Evolutionary conservation across 2,888 invertebrate genomes (phyloP), one percentile per base, ranked within the genome.

Genomic region (Drosophila mettleri): DNA sequence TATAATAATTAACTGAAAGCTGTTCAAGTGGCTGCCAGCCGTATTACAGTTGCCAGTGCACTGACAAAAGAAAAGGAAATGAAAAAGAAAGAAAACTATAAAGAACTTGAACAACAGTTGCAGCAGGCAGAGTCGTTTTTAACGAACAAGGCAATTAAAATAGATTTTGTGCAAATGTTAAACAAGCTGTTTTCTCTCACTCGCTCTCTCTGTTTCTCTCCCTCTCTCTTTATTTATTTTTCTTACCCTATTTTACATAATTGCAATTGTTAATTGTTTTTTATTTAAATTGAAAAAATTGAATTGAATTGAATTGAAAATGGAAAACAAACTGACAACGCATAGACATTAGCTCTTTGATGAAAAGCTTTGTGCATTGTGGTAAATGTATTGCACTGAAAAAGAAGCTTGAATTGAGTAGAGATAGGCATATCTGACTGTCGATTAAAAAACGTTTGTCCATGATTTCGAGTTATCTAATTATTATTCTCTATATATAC

Each of bases 1-100:
- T 61, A 60, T 49, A 66, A 62, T 74, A 83, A 86, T 86, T 86
- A 80, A 80, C 80, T 72, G 18, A 20, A 39, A 52, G 78, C 57
- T 54, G 54, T 48, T 59, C 48, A 45, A 53, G 53, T 48, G 39
- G n/a, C 51, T 41, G 62, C 31, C 29, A 65, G 29, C 27, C 36
- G 45, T 43, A 53, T 51, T 12, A 53, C 36, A 54, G 24, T 27
- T 33, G 65, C 46, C 29, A 48, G 14, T 29, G 33, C 16, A 46
- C 27, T 39, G 22, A 34, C 18, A 31, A n/a, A n/a, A n/a, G n/a
- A n/a, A n/a, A n/a, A n/a, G n/a, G n/a, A n/a, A n/a, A n/a, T n/a
- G n/a, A n/a, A n/a, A n/a, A n/a, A n/a, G 39, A 53, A 8, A 41
- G 27, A 22, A 31, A 2, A 22, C 9, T 49, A 14, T 3, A 38